Conservation (phyloP, 2,888 invertebrate genomes). For the Acheta domesticus region DNA sequence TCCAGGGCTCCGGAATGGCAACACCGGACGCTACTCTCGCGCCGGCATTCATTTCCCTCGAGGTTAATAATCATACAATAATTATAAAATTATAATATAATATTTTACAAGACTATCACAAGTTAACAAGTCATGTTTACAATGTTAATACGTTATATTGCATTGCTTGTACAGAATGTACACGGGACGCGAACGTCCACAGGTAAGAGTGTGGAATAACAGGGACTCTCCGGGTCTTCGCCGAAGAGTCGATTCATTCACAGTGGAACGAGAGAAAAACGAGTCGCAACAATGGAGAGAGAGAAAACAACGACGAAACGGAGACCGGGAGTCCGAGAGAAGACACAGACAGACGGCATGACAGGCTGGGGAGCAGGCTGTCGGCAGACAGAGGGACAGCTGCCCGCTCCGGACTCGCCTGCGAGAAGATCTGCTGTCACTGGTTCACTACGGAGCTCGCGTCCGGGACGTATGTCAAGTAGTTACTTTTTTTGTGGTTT, state of each 20-base stretch:
- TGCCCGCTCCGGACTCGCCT: neutral
- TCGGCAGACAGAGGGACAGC: neutral
- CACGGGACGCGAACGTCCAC: neutral
- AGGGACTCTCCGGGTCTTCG: neutral
- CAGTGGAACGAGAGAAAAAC: no score
- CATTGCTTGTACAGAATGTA: constrained; percentile 6
- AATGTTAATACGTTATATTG: neutral
- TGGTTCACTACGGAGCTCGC: neutral
- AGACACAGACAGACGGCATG: neutral
- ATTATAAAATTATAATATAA: neutral
- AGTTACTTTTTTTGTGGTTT: neutral
- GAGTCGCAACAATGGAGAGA: neutral
- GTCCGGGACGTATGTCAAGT: neutral
- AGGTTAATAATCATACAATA: neutral
- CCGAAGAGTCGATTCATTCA: neutral
- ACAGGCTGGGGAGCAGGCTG: neutral
- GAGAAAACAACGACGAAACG: neutral
- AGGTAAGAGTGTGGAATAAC: neutral
- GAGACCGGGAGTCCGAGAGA: constrained; percentile 5
- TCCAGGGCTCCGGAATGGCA: neutral
- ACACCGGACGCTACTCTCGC: neutral
- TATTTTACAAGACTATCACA: neutral
- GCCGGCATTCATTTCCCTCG: neutral
- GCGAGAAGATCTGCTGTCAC: neutral
- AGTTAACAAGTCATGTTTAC: neutral